Conservation (phyloP, 2,888 invertebrate species). For the Melikaiella ostensackeni region DNA sequence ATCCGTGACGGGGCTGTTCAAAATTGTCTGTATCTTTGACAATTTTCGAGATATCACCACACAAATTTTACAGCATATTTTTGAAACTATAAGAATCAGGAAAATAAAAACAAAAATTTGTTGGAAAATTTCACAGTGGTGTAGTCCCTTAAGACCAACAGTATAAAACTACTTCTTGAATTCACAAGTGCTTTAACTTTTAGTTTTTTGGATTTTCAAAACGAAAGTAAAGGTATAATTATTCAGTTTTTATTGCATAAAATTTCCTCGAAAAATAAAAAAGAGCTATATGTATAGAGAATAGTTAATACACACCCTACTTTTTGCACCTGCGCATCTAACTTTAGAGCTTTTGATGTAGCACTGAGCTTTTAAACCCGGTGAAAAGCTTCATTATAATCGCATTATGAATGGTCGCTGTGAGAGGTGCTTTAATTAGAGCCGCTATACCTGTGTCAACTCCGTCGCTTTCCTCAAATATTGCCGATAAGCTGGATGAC, state of each 20-base stretch:
- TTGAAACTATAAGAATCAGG: too few relatives aligned
- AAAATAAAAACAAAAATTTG: too few relatives aligned
- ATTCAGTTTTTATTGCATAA: too few relatives aligned
- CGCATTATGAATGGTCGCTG: slow-evolving; percentile 51
- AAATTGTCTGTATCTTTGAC: too few relatives aligned
- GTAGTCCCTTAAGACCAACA: too few relatives aligned
- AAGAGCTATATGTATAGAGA: background rate
- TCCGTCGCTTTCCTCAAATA: slow-evolving; percentile 17
- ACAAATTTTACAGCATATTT: too few relatives aligned
- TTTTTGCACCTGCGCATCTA: slow-evolving; percentile 11
- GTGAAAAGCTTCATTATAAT: slow-evolving; percentile 52
- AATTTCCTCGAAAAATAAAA: background rate
- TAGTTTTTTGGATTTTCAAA: too few relatives aligned
- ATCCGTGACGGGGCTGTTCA: too few relatives aligned
- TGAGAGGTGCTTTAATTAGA: slow-evolving; percentile 58
- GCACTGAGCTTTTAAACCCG: slow-evolving; percentile 28
- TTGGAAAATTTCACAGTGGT: too few relatives aligned
- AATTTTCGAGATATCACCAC: too few relatives aligned
- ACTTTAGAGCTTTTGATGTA: slow-evolving; percentile 19
- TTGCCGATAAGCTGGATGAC: background rate
- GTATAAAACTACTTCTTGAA: too few relatives aligned
- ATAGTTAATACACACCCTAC: slow-evolving; percentile 3
- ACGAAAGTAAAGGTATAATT: background rate
- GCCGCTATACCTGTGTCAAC: slow-evolving; percentile 56
- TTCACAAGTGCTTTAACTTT: too few relatives aligned